Percentiles rank a stretch among this genome's conserved stretches.
Evolutionary conservation across 2,113 vertebrate genomes (phyloP).

Genomic region (Ceratotherium simum): DNA sequence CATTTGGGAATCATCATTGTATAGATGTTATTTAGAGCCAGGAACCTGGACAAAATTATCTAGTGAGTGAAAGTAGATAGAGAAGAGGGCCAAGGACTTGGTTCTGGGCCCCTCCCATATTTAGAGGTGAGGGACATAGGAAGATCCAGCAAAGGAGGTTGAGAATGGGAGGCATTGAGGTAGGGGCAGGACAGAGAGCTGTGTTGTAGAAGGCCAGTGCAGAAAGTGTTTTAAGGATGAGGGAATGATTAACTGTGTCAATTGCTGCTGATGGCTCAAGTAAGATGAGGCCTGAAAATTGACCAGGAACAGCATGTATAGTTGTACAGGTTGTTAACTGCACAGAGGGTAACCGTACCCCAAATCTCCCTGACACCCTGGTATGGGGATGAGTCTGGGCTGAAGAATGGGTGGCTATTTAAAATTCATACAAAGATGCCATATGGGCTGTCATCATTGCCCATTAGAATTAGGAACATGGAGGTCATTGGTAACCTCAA

Average conservation of each 20-base stretch:
- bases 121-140: not conserved
- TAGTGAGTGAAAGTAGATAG: not conserved
- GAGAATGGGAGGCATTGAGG: not conserved
- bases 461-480: not conserved
- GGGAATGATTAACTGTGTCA: not conserved
- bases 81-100: not conserved
- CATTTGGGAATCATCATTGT: not conserved
- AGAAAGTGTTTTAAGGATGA: not conserved
- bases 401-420: not conserved
- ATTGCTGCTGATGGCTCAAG: not conserved
- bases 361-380: not conserved
- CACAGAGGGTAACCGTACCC: not conserved
- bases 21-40: not conserved
- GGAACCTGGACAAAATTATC: not conserved
- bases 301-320: not conserved
- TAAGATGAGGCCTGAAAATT: not conserved
- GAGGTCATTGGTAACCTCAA: not conserved
- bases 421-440: not conserved
- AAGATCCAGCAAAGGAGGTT: not conserved
- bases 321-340: not conserved
- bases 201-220: not conserved
- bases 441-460: not conserved
- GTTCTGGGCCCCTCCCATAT: not conserved
- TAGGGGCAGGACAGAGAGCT: not conserved
- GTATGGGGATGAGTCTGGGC: not conserved